Percentiles rank a stretch among this genome's conserved stretches.
phyloP scores from a whole-genome alignment of 2,113 vertebrate genomes.

The Carlito syrichta region DNA sequence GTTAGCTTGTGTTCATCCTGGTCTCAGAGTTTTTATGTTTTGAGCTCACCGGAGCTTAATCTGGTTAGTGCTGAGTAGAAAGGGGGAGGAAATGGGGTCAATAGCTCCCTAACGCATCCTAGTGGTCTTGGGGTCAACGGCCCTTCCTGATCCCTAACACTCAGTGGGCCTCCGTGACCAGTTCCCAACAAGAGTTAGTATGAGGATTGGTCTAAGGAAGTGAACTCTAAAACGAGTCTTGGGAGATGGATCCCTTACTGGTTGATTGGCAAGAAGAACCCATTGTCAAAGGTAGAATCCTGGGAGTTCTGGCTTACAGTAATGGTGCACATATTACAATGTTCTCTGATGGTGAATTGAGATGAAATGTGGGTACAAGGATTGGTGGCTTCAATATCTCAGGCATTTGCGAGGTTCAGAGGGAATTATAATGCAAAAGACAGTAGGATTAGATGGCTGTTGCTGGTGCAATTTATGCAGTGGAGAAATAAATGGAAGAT shows the following conservation, averaged over 20 bases:
- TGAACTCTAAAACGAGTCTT: not conserved
- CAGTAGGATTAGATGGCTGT: not conserved
- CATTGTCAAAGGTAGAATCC: not conserved
- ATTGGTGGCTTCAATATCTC: not conserved
- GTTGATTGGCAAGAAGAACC: not conserved
- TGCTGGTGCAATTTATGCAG: not conserved
- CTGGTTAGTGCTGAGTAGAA: too few relatives aligned
- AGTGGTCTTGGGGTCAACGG: too few relatives aligned
- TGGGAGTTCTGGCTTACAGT: not conserved
- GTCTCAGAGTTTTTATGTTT: too few relatives aligned
- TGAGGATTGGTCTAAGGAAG: not conserved
- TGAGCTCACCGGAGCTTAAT: too few relatives aligned
- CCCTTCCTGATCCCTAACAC: too few relatives aligned
- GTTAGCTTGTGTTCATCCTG: too few relatives aligned
- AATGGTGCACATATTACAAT: not conserved
- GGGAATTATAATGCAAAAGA: not conserved
- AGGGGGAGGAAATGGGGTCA: too few relatives aligned
- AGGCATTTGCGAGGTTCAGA: not conserved
- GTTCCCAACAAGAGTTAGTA: too few relatives aligned
- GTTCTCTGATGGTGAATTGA: not conserved
- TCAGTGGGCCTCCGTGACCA: too few relatives aligned
- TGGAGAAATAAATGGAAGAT: not conserved
- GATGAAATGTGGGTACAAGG: not conserved
- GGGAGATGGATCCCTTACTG: not conserved
- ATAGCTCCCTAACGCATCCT: too few relatives aligned